A percentile compares a stretch with the other conserved stretches of the same genome.
These are phyloP conservation scores for Tyto alba DNA, from an alignment of 2,113 vertebrate species.

Conservation along the genomic window DNA sequence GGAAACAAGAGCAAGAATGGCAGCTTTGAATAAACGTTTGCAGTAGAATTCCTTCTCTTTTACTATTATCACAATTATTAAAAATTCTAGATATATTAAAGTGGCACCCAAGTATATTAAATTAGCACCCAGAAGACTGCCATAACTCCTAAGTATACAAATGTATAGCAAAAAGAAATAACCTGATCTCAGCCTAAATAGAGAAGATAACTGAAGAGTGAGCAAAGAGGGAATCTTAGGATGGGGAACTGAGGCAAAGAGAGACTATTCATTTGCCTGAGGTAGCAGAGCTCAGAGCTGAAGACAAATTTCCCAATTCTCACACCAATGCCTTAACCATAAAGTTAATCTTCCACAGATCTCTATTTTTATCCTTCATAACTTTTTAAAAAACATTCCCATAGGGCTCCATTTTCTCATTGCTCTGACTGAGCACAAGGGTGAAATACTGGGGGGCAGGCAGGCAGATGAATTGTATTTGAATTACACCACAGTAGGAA, in stretches of 20 bases:
- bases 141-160: neutral
- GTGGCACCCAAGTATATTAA: neutral
- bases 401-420: slow-evolving; percentile 10
- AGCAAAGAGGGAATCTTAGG: neutral
- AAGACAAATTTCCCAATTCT: slow-evolving; percentile 15
- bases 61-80: neutral
- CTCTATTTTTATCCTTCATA: slow-evolving; percentile 9
- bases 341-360: slow-evolving; percentile 6
- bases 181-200: neutral
- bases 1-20: neutral
- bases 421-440: neutral
- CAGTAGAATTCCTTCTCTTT: neutral
- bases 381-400: neutral
- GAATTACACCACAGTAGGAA: neutral
- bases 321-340: neutral
- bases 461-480: slow-evolving; percentile 30
- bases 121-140: neutral
- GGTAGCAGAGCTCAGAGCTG: neutral
- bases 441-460: neutral
- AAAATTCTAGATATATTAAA: neutral
- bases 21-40: neutral
- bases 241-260: neutral
- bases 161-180: neutral
- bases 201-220: neutral
- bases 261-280: neutral